These are phyloP conservation scores for Penaeus indicus DNA, from an alignment of 1,140 invertebrate species.

Conservation along the genomic window DNA sequence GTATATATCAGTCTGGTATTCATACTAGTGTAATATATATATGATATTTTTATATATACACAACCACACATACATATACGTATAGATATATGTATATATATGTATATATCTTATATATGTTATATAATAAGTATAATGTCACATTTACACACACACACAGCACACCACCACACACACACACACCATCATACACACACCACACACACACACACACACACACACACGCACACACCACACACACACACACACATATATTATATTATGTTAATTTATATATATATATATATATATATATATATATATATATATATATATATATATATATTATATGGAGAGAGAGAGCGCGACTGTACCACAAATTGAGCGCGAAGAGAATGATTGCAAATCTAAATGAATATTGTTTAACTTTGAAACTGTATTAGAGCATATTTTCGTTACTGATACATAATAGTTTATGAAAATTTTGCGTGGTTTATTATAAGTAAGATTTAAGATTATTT, in stretches of 20 bases:
- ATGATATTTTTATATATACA: conserved; percentile 11
- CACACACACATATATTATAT: conserved; percentile 12
- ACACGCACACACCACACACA: conserved; percentile 35
- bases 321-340: neutral
- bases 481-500: no score
- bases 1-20: no score
- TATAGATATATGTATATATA: conserved; percentile 42
- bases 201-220: conserved; percentile 3
- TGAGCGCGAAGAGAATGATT: no score
- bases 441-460: no score
- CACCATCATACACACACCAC: neutral
- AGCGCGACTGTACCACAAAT: neutral
- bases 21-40: conserved; percentile 9
- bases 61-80: conserved; percentile 9
- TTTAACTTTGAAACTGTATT: no score
- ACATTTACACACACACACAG: neutral
- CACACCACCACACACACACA: conserved; percentile 9
- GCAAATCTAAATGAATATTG: no score
- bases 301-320: conserved; percentile 10
- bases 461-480: no score
- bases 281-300: conserved; percentile 20
- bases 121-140: neutral
- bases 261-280: conserved; percentile 37
- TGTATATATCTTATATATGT: conserved; percentile 27
- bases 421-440: no score